Base-by-base conservation (phyloP, 2,113 vertebrate genomes). In the Rhinoptilus africanus region DNA sequence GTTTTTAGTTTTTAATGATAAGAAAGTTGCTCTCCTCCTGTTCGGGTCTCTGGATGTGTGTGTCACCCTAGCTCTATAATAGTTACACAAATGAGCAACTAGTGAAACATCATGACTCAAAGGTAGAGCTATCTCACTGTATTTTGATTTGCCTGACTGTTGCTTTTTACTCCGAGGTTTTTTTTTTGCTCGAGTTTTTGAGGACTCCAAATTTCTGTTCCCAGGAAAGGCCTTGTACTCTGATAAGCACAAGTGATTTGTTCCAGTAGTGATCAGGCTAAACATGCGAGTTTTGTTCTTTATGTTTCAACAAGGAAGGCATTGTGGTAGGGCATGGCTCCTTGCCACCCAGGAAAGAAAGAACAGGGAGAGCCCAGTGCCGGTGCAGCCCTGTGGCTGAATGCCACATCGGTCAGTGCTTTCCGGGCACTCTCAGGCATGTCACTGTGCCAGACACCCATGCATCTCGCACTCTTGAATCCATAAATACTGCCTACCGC, bases 331-430 rank as follows among this genome's bases (percentile, higher is more conserved):
- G 63, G 13, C 51, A 67, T 89, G 92, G 93, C 90, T 88, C 21
- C 16, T 63, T 95, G 96, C 93, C 96, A 94, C 39, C 22, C 27
- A 22, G 81, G 41, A 14, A 85, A 79, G 91, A 63, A 88, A 75
- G 74, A 91, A 89, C 83, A 79, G 88, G 92, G 85, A 5, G 21
- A 85, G 23, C 32, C 19, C 20, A 22, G 90, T 0, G 1, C 45
- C 0, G 2, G 50, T 27, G 64, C 63, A 26, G 86, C 63, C 22
- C 0, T 9, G 23, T 0, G 14, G 67, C 37, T 32, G 73, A 78
- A 59, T 16, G 68, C n/a, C 0, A 0, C 1, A 0, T 54, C 1
- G 0, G 21, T 72, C 1, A 0, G 16, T 0, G 0, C 54, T 93
- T n/a, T 22, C 76, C 0, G 3, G 66, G 74, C 47, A 15, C 76